Evolutionary conservation across 2,113 vertebrate genomes (phyloP), one percentile per base, ranked within the genome.

Genomic region (Peucedramus taeniatus): DNA sequence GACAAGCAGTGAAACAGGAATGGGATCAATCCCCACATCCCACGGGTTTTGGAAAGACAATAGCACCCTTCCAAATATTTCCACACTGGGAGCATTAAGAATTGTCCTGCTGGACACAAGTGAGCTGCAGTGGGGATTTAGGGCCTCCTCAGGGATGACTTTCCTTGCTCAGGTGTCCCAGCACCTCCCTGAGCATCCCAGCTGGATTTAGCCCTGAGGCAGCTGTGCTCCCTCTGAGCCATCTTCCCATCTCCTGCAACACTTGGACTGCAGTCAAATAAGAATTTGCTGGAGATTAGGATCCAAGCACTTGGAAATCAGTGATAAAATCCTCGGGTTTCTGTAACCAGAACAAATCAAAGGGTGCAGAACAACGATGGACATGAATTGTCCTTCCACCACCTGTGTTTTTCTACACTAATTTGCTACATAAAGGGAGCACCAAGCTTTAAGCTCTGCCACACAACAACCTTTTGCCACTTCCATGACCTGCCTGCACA

Each of bases 11-110:
- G 1, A 70, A 51, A 50, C 21, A 16, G 35, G 64, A 84, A 65
- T 0, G 0, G 27, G 21, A 63, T 26, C 3, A 0, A 26, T 20
- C 18, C 35, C 50, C 27, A 1, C 5, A 51, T 11, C 22, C 30
- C 14, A 6, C 0, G 0, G 17, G 1, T 54, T 84, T 75, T 45
- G 60, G 77, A 35, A 53, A 66, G 64, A 17, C 47, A 39, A 15
- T 40, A 37, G 21, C 61, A 28, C 14, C 57, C 13, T 51, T 68
- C 19, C 1, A 35, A 56, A 21, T 7, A 8, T 42, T n/a, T 33
- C 37, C 21, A 10, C 30, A 3, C 3, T 2, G 49, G 14, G 8
- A 16, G 21, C 0, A 7, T 19, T 66, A 27, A 56, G 37, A 92
- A 59, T 1, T 47, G 22, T 60, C 56, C 71, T 23, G 61, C 37